Percentiles rank a stretch among this genome's conserved stretches.
Evolutionary conservation across 2,888 invertebrate species (phyloP).

Genomic region (Sminthurides aquaticus): DNA sequence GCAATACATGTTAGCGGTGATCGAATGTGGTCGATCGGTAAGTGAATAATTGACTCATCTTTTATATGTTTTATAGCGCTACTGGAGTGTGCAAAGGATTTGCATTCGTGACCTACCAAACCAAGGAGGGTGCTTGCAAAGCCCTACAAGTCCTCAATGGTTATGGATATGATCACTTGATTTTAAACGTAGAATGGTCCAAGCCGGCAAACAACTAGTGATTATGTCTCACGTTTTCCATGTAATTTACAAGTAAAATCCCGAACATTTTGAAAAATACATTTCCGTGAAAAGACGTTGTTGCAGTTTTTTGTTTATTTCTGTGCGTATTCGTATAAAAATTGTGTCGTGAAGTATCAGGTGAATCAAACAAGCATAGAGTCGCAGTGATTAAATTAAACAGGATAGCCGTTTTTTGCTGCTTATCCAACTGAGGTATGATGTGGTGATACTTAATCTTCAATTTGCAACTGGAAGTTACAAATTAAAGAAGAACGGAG

Average conservation of each 20-base stretch:
- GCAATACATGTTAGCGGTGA: not conserved
- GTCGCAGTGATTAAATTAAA: too few relatives aligned
- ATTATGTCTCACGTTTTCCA: not conserved
- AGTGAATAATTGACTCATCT: not conserved
- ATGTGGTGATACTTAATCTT: too few relatives aligned
- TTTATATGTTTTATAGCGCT: slow-evolving; percentile 50
- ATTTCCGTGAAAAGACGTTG: not conserved
- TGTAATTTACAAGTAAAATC: not conserved
- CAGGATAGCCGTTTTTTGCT: too few relatives aligned
- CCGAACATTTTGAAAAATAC: not conserved
- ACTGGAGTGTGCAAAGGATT: slow-evolving; percentile 90
- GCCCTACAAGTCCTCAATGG: slow-evolving; percentile 86
- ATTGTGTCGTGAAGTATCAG: too few relatives aligned
- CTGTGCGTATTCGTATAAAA: too few relatives aligned
- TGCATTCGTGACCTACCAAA: slow-evolving; percentile 95
- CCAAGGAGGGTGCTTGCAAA: slow-evolving; percentile 78
- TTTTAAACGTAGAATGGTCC: slow-evolving; percentile 98
- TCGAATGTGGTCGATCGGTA: not conserved
- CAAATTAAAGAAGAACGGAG: too few relatives aligned
- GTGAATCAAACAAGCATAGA: not conserved
- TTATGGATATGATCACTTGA: slow-evolving; percentile 94
- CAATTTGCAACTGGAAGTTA: too few relatives aligned
- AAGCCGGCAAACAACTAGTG: slow-evolving; percentile 55
- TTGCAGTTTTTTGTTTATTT: not conserved
- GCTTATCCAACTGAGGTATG: too few relatives aligned